Conservation (phyloP, 2,113 vertebrate genomes). For the Onychostruthus taczanowskii region DNA sequence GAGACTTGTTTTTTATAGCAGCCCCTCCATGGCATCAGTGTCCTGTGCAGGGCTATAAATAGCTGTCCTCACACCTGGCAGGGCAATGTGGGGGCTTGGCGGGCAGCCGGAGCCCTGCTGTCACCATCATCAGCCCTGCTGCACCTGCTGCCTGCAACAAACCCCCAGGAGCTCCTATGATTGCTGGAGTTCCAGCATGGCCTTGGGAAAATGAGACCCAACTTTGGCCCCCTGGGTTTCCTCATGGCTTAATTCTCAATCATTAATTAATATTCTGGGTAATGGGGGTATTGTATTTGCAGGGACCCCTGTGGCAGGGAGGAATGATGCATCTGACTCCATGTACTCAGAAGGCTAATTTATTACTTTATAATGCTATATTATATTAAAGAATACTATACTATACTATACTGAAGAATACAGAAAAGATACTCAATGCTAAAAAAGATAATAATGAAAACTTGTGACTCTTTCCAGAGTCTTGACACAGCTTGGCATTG, state of each 20-base stretch:
- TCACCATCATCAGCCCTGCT: background rate
- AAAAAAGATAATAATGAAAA: too few relatives aligned
- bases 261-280: background rate
- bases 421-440: too few relatives aligned
- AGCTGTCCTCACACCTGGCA: background rate
- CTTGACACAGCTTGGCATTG: too few relatives aligned
- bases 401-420: too few relatives aligned
- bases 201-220: background rate
- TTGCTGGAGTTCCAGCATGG: background rate
- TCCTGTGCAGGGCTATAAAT: constrained; percentile 19
- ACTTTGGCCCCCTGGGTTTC: background rate
- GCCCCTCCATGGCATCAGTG: background rate
- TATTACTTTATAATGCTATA: too few relatives aligned
- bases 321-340: too few relatives aligned
- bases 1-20: constrained; percentile 50
- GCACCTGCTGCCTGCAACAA: background rate
- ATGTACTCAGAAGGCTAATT: too few relatives aligned
- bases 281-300: too few relatives aligned
- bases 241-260: background rate
- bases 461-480: too few relatives aligned
- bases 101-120: background rate
- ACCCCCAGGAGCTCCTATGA: accelerated
- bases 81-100: background rate
- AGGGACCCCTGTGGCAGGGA: too few relatives aligned
- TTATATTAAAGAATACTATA: too few relatives aligned